These are phyloP conservation scores for Isoperla grammatica DNA, from an alignment of 2,888 invertebrate genomes.

Conservation along the genomic window DNA sequence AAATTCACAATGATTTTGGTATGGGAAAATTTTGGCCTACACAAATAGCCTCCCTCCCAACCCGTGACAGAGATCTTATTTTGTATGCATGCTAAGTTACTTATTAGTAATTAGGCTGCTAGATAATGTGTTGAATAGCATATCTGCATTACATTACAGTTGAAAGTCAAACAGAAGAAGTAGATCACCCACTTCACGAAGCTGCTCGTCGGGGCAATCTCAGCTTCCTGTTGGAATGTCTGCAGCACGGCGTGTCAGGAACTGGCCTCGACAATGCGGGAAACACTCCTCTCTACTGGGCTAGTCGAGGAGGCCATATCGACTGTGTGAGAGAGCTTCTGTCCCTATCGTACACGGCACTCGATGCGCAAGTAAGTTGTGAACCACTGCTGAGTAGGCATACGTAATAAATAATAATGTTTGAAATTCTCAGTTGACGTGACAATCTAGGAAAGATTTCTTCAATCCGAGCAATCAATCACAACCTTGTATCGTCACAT, in stretches of 20 bases:
- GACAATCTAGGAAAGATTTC: not conserved
- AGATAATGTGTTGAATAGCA: too few relatives aligned
- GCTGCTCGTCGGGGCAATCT: slow-evolving; percentile 60
- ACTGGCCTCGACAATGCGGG: slow-evolving; percentile 59
- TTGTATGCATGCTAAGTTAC: too few relatives aligned
- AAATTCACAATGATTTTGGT: too few relatives aligned
- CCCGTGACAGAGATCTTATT: too few relatives aligned
- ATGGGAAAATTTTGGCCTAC: too few relatives aligned
- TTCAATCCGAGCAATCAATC: not conserved
- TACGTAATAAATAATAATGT: not conserved
- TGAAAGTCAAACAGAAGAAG: slow-evolving; percentile 51
- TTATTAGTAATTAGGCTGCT: too few relatives aligned
- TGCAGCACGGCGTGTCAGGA: slow-evolving; percentile 55
- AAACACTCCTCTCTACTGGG: slow-evolving; percentile 61
- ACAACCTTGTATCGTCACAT: too few relatives aligned
- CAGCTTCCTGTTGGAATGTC: slow-evolving; percentile 52
- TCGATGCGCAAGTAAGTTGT: slow-evolving; percentile 42
- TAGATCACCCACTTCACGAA: slow-evolving; percentile 58
- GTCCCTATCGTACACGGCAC: slow-evolving; percentile 42
- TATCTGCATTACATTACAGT: too few relatives aligned
- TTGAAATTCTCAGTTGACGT: too few relatives aligned
- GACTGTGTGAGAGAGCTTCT: slow-evolving; percentile 51
- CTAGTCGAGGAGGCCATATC: slow-evolving; percentile 55
- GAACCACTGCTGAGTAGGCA: not conserved
- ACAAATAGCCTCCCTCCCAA: too few relatives aligned